Evolutionary conservation across 2,113 vertebrate genomes (phyloP), one percentile per base, ranked within the genome.

Genomic region (Marmota flaviventris): DNA sequence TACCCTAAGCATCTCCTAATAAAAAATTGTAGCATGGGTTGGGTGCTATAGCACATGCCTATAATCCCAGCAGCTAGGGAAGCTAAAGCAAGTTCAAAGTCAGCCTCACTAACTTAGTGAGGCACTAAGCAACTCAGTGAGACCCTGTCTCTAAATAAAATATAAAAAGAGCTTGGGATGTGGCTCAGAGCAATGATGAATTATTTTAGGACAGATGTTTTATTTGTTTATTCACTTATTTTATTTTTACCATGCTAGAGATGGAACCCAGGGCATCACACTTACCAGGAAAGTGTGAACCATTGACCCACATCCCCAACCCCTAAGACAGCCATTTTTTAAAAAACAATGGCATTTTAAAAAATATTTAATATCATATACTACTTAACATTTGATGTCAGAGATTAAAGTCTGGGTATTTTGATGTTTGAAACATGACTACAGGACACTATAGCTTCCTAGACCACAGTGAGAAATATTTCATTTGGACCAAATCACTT

Each of bases 351-450:
- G 37, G 51, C 12, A 75, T 92, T 63, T 78, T 8, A 14, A 24
- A 48, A 13, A 22, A 58, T 79, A 93, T 45, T 92, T 86, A 95
- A 85, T 61, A 58, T 51, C 34, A 56, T 10, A 73, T 20, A 53
- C 8, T 83, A 77, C 20, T 93, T 95, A 73, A 20, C 48, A 90
- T 63, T 65, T 89, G 45, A 84, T 85, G 4, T 7, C 39, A 94
- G 51, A 84, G 37, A 90, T 24, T 72, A 88, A 87, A 94, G 9
- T 20, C 18, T 91, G 65, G 37, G 9, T 45, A 85, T 72, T 91
- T 84, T 85, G 37, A 75, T 16, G 58, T 86, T 93, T 95, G 39
- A 90, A 93, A 73, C 73, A 25, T 95, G 37, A 86, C 25, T 51
- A 79, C 13, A 81, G 32, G 16, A 82, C 51, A 65, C 22, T 5